phyloP scores from a whole-genome alignment of 2,888 invertebrate genomes.

The Helicoverpa assulta region DNA sequence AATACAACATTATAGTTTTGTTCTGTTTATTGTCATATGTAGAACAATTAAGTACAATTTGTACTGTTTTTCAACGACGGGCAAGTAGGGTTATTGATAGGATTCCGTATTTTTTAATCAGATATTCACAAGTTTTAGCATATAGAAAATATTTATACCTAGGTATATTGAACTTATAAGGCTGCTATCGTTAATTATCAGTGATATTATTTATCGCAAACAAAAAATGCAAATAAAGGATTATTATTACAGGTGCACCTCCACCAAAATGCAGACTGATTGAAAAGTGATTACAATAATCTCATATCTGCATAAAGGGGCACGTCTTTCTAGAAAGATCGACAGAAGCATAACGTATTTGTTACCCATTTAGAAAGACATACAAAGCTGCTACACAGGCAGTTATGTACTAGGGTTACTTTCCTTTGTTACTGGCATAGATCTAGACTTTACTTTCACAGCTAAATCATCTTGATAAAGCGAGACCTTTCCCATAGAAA shows the following conservation, averaged over 20 bases:
- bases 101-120: too few species aligned
- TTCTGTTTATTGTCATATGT: too few species aligned
- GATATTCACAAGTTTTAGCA: too few species aligned
- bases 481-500: conserved; percentile 21
- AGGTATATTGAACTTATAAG: too few species aligned
- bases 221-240: background rate
- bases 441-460: conserved; percentile 6
- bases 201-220: background rate
- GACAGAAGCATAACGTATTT: too few species aligned
- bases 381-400: background rate
- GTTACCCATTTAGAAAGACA: conserved; percentile 2
- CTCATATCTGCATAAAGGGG: too few species aligned
- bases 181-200: background rate
- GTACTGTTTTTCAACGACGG: too few species aligned
- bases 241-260: background rate
- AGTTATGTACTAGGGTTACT: conserved; percentile 27
- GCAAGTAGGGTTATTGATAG: too few species aligned
- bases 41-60: too few species aligned
- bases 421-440: conserved; percentile 25
- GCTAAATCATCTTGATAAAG: conserved; percentile 32
- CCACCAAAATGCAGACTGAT: background rate
- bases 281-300: background rate
- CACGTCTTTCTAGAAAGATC: too few species aligned
- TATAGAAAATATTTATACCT: too few species aligned
- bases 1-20: too few species aligned